Conservation (phyloP, 2,113 vertebrate genomes). For the Sander vitreus region DNA sequence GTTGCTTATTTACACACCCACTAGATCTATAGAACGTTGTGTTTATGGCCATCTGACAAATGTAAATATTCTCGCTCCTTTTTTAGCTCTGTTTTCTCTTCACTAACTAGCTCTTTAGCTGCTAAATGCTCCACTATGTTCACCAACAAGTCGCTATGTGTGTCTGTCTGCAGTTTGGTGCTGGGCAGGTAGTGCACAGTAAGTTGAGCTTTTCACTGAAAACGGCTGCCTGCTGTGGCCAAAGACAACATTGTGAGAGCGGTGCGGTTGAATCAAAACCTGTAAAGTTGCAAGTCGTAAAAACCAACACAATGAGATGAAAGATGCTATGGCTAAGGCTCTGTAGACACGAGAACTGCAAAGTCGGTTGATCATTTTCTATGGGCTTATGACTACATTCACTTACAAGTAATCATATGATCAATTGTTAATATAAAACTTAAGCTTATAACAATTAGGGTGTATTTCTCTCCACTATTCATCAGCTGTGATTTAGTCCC, state of each 20-base stretch:
- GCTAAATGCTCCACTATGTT: background rate
- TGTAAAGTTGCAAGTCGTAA: background rate
- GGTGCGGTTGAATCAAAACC: background rate
- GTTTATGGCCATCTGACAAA: background rate
- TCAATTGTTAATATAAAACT: background rate
- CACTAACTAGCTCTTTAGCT: background rate
- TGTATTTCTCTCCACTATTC: background rate
- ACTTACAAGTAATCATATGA: background rate
- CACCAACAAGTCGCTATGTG: background rate
- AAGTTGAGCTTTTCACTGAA: background rate
- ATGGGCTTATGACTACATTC: background rate
- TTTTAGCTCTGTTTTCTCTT: background rate
- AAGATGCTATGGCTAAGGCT: background rate
- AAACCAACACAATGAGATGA: background rate
- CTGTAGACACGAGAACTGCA: background rate
- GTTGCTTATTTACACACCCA: background rate
- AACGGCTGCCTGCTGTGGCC: no score
- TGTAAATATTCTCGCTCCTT: background rate
- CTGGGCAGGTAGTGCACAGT: background rate
- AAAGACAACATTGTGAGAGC: background rate
- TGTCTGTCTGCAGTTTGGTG: background rate
- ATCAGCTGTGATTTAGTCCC: background rate
- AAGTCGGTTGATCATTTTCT: no score
- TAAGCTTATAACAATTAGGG: background rate
- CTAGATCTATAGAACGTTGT: background rate